Base-by-base conservation (phyloP, 2,888 invertebrate species). In the Deilephila elpenor region DNA sequence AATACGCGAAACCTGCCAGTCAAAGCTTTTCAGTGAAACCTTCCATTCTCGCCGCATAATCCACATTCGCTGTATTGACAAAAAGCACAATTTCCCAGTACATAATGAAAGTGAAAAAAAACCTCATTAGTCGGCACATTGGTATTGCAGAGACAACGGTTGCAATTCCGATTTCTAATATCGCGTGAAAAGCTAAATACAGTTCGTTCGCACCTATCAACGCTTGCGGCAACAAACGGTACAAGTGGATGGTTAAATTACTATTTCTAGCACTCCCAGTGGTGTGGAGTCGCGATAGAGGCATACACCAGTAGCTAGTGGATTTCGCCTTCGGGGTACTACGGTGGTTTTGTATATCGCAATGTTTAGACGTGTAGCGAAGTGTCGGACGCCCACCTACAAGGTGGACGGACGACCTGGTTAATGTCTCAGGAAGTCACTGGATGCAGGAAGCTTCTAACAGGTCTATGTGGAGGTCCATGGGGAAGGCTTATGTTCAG, bases 241-340 rank as follows among this genome's bases (percentile, higher is more conserved):
- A 64, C 72, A 11, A 20, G 29, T 29, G 14, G 29, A 32, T 64
- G 14, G 62, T 32, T 64, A 64, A 74, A 71, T 75, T 64, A 73
- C 75, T 71, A 70, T 61, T 59, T 71, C 62, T 61, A 59, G 44
- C 61, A 70, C 59, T 14, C 56, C 61, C 60, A 37, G 59, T 71
- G 59, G 61, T 71, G 71, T 44, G 62, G 64, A 73, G 71, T 74
- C 70, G 72, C 51, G 80, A 77, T 82, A 77, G 74, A 76, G 74
- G 60, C 74, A 77, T 77, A 74, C 20, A 76, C 70, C 73, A 79
- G 79, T 74, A 78, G 78, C 73, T 73, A 62, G 53, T 56, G 53
- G 34, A 51, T 53, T 62, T 56, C 44, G 59, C 76, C 62, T 64
- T 32, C 64, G 44, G 76, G 79, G 60, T 11, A 44, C 8, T 75